Base-by-base conservation (phyloP, 37 sponge, comb jelly and placozoan genomes). In the Theonella swinhoei region DNA sequence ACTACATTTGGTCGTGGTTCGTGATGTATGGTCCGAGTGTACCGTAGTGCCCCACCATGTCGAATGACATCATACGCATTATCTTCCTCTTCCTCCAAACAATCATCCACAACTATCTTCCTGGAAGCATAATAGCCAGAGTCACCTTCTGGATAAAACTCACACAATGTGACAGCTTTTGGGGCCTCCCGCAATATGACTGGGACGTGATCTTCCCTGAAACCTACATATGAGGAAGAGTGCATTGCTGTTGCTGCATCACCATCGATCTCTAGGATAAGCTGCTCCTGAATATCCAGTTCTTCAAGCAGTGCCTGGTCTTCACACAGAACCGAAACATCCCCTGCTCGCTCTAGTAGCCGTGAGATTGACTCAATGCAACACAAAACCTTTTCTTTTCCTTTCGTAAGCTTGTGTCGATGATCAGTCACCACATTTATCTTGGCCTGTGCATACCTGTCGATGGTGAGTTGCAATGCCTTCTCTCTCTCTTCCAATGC, bases 91-190 rank as follows among this genome's bases (percentile, higher is more conserved):
- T 39, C 61, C 14, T 17, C 54, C 14, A 17, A 14, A 7, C 54
- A 7, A 14, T 47, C 54, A 20, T 83, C 76, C 24, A 75, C 36
- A 34, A 34, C 0, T 31, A 83, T 83, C 33, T 37, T 36, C 34
- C 84, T 40, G 4, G 84, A 83, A 41, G 68, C 24, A 41, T 83
- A 83, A n/a, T 83, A 83, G 1, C 84, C 84, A 29, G 84, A 83
- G n/a, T 83, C 84, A 66, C 75, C 66, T 23, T 83, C 84, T 17
- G 84, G 84, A 42, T 43, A 83, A 28, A 43, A 83, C 34, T 83
- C 84, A 66, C 84, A 83, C 25, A 83, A 37, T 7, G 75, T 35
- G 36, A 83, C 28, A 20, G 74, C 65, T 39, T 22, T 5, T 22
- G 39, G 30, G 22, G 64, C 42, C 31, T 83, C 40, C 24, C 65